These are phyloP conservation scores for Sarcophaga rosellei DNA, from an alignment of 2,888 invertebrate genomes.

Conservation along the genomic window DNA sequence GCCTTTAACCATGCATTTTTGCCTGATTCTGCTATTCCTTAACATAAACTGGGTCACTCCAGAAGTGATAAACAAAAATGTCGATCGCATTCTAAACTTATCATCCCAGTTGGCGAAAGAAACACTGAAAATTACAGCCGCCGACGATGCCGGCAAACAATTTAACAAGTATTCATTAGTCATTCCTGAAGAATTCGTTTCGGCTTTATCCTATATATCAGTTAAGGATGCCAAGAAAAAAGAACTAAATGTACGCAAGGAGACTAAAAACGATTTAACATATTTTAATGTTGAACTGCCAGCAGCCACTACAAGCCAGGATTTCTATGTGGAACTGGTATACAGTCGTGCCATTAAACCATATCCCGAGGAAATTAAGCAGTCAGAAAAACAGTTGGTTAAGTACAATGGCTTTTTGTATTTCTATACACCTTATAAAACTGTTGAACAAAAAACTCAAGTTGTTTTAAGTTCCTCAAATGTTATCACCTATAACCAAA, in stretches of 20 bases:
- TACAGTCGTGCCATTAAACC: constrained; percentile 90
- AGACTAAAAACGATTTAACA: constrained; percentile 83
- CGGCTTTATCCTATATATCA: constrained; percentile 88
- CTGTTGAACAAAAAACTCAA: constrained; percentile 90
- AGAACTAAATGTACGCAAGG: constrained; percentile 83
- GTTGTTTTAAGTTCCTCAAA: constrained; percentile 89
- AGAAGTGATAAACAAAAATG: constrained; percentile 85
- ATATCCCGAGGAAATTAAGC: constrained; percentile 93
- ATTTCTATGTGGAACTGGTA: constrained; percentile 85
- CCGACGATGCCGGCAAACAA: constrained; percentile 90
- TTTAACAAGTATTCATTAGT: constrained; percentile 87
- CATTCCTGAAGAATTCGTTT: constrained; percentile 83
- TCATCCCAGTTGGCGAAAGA: constrained; percentile 94
- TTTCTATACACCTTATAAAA: constrained; percentile 91
- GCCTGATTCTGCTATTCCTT: constrained; percentile 40
- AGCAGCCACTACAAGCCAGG: constrained; percentile 73
- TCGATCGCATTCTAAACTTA: constrained; percentile 93
- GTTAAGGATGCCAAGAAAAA: constrained; percentile 85
- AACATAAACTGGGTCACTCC: constrained; percentile 26
- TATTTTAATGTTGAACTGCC: constrained; percentile 84
- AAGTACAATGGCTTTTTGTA: constrained; percentile 92
- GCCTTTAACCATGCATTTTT: constrained; percentile 36
- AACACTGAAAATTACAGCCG: constrained; percentile 88
- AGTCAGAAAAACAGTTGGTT: constrained; percentile 96
- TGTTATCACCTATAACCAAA: constrained; percentile 88